phyloP scores from a whole-genome alignment of 2,888 invertebrate species.

The Acanthosepion esculentum region DNA sequence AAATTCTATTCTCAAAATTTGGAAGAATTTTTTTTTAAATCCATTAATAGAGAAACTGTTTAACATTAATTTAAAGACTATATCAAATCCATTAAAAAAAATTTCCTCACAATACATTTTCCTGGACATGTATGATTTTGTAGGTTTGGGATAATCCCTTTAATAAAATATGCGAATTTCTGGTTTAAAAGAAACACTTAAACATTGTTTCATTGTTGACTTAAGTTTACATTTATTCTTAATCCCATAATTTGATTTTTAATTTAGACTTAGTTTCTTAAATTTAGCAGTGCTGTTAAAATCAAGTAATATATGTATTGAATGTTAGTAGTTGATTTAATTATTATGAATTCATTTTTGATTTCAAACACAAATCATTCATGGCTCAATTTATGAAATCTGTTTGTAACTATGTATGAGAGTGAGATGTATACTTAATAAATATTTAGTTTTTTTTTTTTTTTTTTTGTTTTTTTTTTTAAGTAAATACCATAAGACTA shows the following conservation, averaged over 20 bases:
- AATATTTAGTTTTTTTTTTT: neutral
- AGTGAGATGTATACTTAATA: neutral
- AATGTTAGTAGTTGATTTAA: neutral
- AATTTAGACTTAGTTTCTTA: no score
- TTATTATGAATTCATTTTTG: neutral
- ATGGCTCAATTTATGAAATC: neutral
- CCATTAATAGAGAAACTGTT: neutral
- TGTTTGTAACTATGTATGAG: neutral
- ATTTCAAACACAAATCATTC: no score
- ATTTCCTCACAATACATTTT: neutral
- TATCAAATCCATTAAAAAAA: neutral
- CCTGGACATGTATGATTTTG: neutral
- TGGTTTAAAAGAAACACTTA: neutral
- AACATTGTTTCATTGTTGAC: neutral
- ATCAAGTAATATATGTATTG: neutral
- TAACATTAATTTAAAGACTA: neutral
- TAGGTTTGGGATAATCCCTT: conserved; percentile 33
- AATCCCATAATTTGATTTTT: neutral
- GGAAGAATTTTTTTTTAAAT: neutral
- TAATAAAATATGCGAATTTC: neutral
- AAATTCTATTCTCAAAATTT: conserved; percentile 33
- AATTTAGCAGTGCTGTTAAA: neutral
- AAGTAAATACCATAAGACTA: neutral
- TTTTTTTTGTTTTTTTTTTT: no score
- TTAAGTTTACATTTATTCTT: neutral